Evolutionary conservation across 2,888 invertebrate species (phyloP), one percentile per base, ranked within the genome.

Genomic region (Baccha elongata): DNA sequence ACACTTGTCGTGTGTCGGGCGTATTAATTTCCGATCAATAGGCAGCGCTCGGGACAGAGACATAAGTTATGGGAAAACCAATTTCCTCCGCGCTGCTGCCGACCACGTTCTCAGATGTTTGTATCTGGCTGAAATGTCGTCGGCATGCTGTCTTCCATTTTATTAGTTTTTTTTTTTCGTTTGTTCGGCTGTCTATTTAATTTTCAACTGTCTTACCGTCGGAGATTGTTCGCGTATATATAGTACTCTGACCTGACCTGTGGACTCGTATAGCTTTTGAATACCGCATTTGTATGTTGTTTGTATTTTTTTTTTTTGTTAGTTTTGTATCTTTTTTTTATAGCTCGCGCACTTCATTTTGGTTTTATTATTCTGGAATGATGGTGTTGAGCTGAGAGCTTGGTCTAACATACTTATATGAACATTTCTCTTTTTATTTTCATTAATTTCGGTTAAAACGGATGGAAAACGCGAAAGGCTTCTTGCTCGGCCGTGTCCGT

Each of bases 1-100:
- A 83, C 83, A 83, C 83, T 83, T 83, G 83, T 83, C 83, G 83
- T 83, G 83, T 83, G 83, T 83, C 76, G 83, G 76, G 76, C 72
- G 76, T 83, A 83, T 83, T 83, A 76, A 83, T 83, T 83, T 83
- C 76, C 83, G 83, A 83, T 83, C 83, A 83, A 83, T 83, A 83
- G 83, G 83, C 83, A 83, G 76, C 76, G 83, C 83, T 76, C 42
- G 55, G 42, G 76, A 68, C 76, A 64, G 64, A 68, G 67, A 64
- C 83, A 76, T 76, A 83, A 83, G 76, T 83, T 76, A 83, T 83
- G 76, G 83, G 72, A 78, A 78, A 81, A 67, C 75, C 42, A 65
- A 67, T 55, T 78, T 65, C 75, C 52, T 60, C 46, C 55, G 55
- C 40, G 15, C 40, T 58, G 23, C 13, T 29, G 37, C 37, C 42